Percentiles rank a stretch among this genome's conserved stretches.
Evolutionary conservation across 2,113 vertebrate genomes (phyloP).

Genomic region (Piaya cayana): DNA sequence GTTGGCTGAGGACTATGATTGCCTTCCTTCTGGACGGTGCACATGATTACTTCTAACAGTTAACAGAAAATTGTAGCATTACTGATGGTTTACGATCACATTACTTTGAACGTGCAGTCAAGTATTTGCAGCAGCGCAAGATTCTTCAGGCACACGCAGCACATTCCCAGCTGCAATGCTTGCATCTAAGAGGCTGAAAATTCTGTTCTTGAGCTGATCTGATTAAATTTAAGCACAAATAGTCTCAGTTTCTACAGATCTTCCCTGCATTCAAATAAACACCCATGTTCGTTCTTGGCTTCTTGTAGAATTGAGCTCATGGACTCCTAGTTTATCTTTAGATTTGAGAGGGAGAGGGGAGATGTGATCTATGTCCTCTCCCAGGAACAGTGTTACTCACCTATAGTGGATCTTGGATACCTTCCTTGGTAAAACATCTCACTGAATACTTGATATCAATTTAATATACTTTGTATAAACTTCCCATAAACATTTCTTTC

Average conservation of each 20-base stretch:
- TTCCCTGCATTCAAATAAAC: not conserved
- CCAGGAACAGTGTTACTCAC: not conserved
- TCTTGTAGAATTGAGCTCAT: not conserved
- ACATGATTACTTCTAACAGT: not conserved
- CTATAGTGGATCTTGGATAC: not conserved
- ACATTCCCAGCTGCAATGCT: not conserved
- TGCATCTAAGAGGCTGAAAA: not conserved
- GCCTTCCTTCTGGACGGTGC: not conserved
- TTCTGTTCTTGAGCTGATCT: not conserved
- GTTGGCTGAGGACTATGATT: not conserved
- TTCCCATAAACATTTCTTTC: not conserved
- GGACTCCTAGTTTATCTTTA: not conserved
- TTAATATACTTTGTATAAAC: not conserved
- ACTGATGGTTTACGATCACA: not conserved
- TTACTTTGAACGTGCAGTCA: not conserved
- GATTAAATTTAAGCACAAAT: not conserved
- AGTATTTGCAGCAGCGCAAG: not conserved
- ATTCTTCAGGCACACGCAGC: not conserved
- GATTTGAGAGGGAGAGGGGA: not conserved
- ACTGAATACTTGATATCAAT: not conserved
- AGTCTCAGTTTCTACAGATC: not conserved
- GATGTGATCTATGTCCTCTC: not conserved
- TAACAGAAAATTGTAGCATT: not conserved
- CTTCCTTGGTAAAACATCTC: not conserved
- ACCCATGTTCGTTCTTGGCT: not conserved